Evolutionary conservation across 2,888 invertebrate species (phyloP).

Genomic region (Drosophila gaucha): DNA sequence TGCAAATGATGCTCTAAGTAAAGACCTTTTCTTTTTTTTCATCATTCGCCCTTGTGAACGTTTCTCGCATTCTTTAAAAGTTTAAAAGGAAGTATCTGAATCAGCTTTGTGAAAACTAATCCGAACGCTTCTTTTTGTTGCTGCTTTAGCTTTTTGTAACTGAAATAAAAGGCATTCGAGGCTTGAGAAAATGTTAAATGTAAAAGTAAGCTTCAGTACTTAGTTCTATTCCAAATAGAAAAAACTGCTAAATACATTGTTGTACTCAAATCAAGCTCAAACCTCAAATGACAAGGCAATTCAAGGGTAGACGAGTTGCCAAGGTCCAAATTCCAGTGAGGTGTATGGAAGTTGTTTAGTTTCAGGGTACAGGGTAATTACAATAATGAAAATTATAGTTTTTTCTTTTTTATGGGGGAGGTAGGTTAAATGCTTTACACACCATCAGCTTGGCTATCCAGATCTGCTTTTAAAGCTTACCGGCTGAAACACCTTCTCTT

Average conservation of each 20-base stretch:
- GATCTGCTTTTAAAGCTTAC: no score
- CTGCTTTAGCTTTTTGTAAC: neutral
- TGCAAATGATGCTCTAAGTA: slow-evolving; percentile 48
- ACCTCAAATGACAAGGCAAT: neutral
- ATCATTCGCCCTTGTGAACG: slow-evolving; percentile 9
- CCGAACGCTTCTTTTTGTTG: neutral
- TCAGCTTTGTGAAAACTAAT: slow-evolving; percentile 20
- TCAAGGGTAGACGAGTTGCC: neutral
- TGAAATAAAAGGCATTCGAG: neutral
- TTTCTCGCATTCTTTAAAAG: slow-evolving; percentile 44
- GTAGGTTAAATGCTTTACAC: no score
- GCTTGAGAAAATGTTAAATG: neutral
- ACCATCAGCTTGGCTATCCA: no score
- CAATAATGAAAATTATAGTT: neutral
- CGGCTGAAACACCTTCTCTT: no score
- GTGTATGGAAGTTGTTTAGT: neutral
- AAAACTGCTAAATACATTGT: neutral
- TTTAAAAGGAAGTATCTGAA: slow-evolving; percentile 30
- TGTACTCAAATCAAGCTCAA: slow-evolving; percentile 3
- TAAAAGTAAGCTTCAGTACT: neutral
- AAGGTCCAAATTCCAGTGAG: neutral
- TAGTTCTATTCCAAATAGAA: neutral
- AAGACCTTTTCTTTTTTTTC: slow-evolving; percentile 2
- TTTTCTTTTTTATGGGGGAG: no score
- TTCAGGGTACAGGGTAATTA: neutral